Evolutionary conservation across 2,797 vertebrate genomes (phyloP), one percentile per base, ranked within the genome.

Genomic region (Notolabrus celidotus): DNA sequence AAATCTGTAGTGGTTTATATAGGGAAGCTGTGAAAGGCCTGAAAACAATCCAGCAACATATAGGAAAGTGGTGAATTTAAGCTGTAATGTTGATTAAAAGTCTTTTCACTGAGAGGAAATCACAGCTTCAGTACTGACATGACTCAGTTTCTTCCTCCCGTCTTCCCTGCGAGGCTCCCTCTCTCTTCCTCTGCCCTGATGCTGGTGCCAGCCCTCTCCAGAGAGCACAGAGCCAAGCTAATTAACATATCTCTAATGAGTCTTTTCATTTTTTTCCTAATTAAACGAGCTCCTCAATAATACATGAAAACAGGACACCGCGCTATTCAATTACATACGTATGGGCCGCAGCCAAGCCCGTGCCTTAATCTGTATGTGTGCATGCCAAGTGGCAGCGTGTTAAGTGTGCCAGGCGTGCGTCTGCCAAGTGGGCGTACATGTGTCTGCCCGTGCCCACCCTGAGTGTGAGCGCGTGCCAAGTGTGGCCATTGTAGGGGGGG

Each of bases 211-310:
- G 89, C 82, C 82, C 87, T 88, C 88, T 92, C 90, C 80, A 89
- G 90, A 89, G 80, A 86, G 82, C 77, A 74, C 70, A 60, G 83
- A 88, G 86, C 84, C 82, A 74, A 89, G 87, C 93, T 93, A 92
- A 94, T 94, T 94, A 95, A 88, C 93, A 94, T 92, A 92, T 90
- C 91, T 92, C 91, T 94, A 94, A 94, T 92, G 93, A 95, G 93
- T 92, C 92, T 93, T 94, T 94, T 93, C 90, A 92, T 93, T 92
- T 93, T 91, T 94, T 93, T 87, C 77, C 89, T 93, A 90, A 94
- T 95, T 95, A 94, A 94, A 92, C 86, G 67, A 90, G 91, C 91
- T 88, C 88, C 92, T 94, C 90, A 90, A 94, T 94, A 94, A 94
- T 93, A 92, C 90, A 94, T 92, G 92, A 94, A 94, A 94, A 93